These are phyloP conservation scores for Sula dactylatra DNA, from an alignment of 2,113 vertebrate species.

Conservation along the genomic window DNA sequence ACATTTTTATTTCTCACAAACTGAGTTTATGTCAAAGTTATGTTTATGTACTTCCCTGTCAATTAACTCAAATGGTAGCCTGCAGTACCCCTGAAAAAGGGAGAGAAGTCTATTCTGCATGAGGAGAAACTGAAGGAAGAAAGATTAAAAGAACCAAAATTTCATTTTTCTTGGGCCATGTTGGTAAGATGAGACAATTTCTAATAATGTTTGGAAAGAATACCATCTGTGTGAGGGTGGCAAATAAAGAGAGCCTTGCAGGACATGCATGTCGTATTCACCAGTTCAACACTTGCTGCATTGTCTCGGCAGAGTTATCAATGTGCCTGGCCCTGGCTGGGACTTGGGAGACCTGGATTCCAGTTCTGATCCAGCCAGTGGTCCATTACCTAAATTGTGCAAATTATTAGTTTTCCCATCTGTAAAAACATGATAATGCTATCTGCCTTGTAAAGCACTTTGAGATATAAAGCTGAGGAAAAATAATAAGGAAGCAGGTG, in stretches of 20 bases:
- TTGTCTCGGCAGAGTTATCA: not conserved
- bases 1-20: not conserved
- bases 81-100: not conserved
- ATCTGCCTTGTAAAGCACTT: not conserved
- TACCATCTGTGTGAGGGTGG: not conserved
- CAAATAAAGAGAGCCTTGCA: not conserved
- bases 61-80: not conserved
- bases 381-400: not conserved
- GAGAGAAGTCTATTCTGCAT: not conserved
- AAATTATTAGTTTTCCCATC: not conserved
- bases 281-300: not conserved
- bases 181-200: not conserved
- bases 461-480: not conserved
- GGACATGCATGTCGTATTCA: not conserved
- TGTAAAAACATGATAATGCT: not conserved
- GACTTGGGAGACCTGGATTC: not conserved
- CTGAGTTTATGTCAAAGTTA: not conserved
- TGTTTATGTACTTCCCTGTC: not conserved
- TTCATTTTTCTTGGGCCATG: not conserved
- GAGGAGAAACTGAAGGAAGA: not conserved
- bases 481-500: not conserved
- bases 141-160: not conserved
- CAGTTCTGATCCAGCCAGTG: not conserved
- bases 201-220: not conserved
- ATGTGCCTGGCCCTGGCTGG: not conserved